Evolutionary conservation across 2,113 vertebrate genomes (phyloP).

Genomic region (Nasalis larvatus): DNA sequence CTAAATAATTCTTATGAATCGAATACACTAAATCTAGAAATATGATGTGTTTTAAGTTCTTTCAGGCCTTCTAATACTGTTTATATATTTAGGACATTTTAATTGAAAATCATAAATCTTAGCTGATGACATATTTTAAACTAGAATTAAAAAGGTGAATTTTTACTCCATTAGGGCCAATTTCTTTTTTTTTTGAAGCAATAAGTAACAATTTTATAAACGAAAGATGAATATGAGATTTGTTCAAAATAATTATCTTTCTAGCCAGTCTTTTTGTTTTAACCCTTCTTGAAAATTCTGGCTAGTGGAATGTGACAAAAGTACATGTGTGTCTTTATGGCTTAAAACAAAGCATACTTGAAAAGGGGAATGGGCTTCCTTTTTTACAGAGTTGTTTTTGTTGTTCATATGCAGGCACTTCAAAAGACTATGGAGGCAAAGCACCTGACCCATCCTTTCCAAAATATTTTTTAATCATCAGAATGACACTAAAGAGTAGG

Average conservation of each 20-base stretch:
- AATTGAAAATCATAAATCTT: no score
- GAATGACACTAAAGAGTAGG: constrained; percentile 63
- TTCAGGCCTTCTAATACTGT: no score
- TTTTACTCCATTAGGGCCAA: no score
- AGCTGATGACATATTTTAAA: no score
- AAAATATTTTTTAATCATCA: constrained; percentile 51
- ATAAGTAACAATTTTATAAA: constrained; percentile 48
- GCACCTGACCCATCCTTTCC: constrained; percentile 72
- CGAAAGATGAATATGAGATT: constrained; percentile 62
- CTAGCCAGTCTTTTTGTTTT: constrained; percentile 58
- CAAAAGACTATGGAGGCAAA: constrained; percentile 64
- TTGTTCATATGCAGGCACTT: constrained; percentile 79
- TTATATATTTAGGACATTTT: no score
- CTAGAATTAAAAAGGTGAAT: no score
- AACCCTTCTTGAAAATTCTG: constrained; percentile 55
- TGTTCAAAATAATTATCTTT: constrained; percentile 71
- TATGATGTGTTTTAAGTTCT: no score
- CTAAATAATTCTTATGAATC: not conserved
- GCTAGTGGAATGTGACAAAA: constrained; percentile 71
- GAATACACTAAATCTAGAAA: not conserved
- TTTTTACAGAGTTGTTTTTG: constrained; percentile 65
- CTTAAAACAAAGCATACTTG: constrained; percentile 73
- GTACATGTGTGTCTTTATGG: constrained; percentile 70
- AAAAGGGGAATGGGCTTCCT: constrained; percentile 66
- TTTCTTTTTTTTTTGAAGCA: not conserved